phyloP scores from a whole-genome alignment of 1,140 invertebrate genomes.

The Pseudomyrmex flavicornis region DNA sequence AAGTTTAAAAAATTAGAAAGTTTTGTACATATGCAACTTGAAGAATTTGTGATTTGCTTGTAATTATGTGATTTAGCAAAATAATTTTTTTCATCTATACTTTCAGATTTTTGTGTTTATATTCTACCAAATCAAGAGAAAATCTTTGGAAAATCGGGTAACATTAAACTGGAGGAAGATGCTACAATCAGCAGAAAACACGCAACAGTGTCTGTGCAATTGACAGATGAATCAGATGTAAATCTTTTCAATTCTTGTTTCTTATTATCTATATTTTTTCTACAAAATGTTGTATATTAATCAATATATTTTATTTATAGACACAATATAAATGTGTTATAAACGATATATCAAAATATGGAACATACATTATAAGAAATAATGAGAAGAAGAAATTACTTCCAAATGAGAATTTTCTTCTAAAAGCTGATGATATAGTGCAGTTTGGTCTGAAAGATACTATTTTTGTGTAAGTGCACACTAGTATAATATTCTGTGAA shows the following conservation, averaged over 20 bases:
- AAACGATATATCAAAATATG: constrained; percentile 20
- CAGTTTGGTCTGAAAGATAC: constrained; percentile 18
- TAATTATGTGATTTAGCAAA: no score
- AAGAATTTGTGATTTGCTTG: no score
- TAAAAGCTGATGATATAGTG: constrained; percentile 20
- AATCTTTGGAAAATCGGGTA: constrained; percentile 25
- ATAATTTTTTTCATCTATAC: not conserved
- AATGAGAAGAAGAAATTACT: not conserved
- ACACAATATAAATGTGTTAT: constrained; percentile 33
- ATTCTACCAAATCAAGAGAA: constrained; percentile 19
- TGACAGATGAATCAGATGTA: constrained; percentile 5
- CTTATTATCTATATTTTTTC: not conserved
- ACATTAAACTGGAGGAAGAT: constrained; percentile 9
- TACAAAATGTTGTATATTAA: not conserved
- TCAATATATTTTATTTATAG: constrained; percentile 11
- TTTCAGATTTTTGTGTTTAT: constrained; percentile 13
- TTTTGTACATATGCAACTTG: no score
- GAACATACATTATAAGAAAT: constrained; percentile 17
- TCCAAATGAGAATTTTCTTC: constrained; percentile 4
- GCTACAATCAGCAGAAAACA: constrained; percentile 2
- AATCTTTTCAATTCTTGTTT: not conserved
- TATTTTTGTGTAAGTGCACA: constrained; percentile 10
- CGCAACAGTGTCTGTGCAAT: constrained; percentile 22
- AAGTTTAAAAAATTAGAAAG: no score
- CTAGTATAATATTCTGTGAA: not conserved